Evolutionary conservation across 2,113 vertebrate genomes (phyloP), one percentile per base, ranked within the genome.

Genomic region (Atrichornis clamosus): DNA sequence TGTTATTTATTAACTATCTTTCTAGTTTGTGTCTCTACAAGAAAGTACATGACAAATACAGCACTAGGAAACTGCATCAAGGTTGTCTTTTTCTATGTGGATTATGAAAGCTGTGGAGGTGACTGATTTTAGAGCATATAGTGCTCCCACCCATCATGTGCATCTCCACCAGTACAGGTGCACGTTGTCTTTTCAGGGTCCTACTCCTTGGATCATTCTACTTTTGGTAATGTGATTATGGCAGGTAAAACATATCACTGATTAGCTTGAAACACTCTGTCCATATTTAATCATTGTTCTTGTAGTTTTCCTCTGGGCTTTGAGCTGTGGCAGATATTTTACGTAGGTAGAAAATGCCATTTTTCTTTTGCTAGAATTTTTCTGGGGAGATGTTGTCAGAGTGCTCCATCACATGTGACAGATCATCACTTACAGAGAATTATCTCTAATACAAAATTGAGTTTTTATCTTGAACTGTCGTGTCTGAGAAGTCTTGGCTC

Each of bases 361-460:
- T 93, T 90, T 93, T 83, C 76, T 87, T 92, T 75, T 60, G 19
- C 86, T 69, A 89, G 72, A 70, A 59, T 84, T 84, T 46, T 81
- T 81, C 90, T 85, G 50, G 75, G 70, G 20, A 93, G 49, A 91
- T 53, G 82, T 75, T 96, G 92, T 79, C 95, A 84, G 85, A 92
- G 56, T 23, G 69, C 80, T 93, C 83, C 64, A 90, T 88, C 93
- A 65, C 79, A 59, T 47, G 56, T 90, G 91, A 80, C 3, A 4
- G 79, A 93, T 70, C 91, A 89, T 86, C 93, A 65, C 79, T 90
- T 89, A 70, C 32, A 70, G 60, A 74, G 80, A 86, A 88, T 95
- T 95, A 83, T 91, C 93, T 89, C 73, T 67, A 92, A 91, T 49
- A 95, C 37, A 84, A 95, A 97, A 97, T 78, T 87, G 90, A 95